These are phyloP conservation scores for Brenthis hecate DNA, from an alignment of 2,888 invertebrate genomes.

Conservation along the genomic window DNA sequence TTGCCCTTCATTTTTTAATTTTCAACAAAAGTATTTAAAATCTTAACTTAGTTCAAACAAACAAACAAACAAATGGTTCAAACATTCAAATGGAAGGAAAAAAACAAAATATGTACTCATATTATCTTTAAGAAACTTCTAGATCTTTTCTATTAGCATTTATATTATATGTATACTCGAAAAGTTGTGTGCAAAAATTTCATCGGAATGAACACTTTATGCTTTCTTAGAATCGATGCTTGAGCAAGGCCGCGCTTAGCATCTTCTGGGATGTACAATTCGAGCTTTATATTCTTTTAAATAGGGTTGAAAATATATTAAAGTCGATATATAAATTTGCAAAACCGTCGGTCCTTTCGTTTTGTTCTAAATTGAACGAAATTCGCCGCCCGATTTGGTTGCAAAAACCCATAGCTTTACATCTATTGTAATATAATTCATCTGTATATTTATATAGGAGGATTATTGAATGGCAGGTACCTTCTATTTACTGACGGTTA, in stretches of 20 bases:
- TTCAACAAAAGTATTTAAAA: too few species aligned
- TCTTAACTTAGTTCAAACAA: background rate
- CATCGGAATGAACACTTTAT: conserved; percentile 50
- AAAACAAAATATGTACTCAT: background rate
- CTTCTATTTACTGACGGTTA: conserved; percentile 1
- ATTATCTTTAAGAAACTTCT: conserved; percentile 15
- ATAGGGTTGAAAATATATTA: conserved; percentile 30
- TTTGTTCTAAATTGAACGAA: conserved; percentile 67
- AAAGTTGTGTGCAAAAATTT: conserved; percentile 57
- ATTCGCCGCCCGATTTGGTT: conserved; percentile 48
- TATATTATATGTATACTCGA: conserved; percentile 30
- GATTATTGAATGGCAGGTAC: conserved; percentile 16
- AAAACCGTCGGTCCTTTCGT: conserved; percentile 54
- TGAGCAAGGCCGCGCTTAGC: conserved; percentile 31
- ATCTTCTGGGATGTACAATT: background rate
- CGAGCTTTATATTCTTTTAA: conserved; percentile 12
- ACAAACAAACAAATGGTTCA: too few species aligned
- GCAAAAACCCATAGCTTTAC: conserved; percentile 31
- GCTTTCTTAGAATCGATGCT: conserved; percentile 38
- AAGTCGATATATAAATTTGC: conserved; percentile 38
- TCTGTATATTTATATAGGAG: background rate
- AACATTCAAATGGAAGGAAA: background rate
- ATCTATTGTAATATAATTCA: conserved; percentile 23
- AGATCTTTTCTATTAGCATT: conserved; percentile 16
- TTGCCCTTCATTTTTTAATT: too few species aligned